Evolutionary conservation across 1,140 invertebrate genomes (phyloP), one percentile per base, ranked within the genome.

Genomic region (Myzus persicae): DNA sequence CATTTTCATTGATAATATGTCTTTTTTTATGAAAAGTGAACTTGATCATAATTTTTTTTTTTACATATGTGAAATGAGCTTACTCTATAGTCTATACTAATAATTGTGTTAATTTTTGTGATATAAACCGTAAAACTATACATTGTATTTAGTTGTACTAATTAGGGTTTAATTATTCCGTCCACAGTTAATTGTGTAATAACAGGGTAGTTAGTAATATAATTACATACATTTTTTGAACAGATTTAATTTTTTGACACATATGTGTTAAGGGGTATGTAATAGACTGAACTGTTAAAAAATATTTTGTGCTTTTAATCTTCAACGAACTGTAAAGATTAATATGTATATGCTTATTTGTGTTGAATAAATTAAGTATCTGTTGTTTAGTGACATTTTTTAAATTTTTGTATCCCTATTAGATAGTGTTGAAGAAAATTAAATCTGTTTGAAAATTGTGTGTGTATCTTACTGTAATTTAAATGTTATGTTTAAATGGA

Each of bases 401-500:
- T 38, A 24, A n/a, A 38, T 51, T 48, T 36, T 24, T 24, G 42
- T 24, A 42, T 8, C 8, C 22, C 2, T 11, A 26, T 24, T 20
- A 20, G 1, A 59, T 59, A 59, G 59, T 84, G 36, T 40, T 40
- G 2, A 40, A 89, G 22, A 36, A n/a, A 40, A 89, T 89, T 48
- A 89, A 89, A 89, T 89, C 46, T 89, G 87, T 89, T 89, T 89
- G 36, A 89, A 38, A 89, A 89, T 26, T 24, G 22, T 89, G 26
- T 46, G 18, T 48, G 6, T 87, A 46, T 31, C 51, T 14, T n/a
- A 87, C 22, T 85, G 26, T 44, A 18, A n/a, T 26, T 85, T 18
- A 26, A 9, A 88, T 44, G 40, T 31, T 88, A 48, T 48, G 14
- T 46, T 88, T 48, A 6, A 88, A 48, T 48, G 20, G 5, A 88